Evolutionary conservation across 2,888 invertebrate genomes (phyloP), one percentile per base, ranked within the genome.

Genomic region (Polydrusus pterygomalis): DNA sequence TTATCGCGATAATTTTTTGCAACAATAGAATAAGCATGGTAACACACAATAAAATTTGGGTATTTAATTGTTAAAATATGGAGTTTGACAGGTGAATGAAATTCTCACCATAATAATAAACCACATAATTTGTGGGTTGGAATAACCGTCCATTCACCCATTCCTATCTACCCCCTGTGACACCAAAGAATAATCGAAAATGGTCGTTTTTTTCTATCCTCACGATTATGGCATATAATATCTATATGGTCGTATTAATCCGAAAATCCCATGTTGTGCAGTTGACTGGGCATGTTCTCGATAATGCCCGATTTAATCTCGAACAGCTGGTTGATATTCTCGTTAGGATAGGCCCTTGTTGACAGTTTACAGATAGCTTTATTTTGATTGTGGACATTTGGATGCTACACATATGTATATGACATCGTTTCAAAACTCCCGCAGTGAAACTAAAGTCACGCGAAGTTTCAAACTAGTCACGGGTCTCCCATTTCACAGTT

Each of bases 181-280:
- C 34, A 34, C 8, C 34, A 34, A 34, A 7, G 34, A 34, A 56
- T 34, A 38, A 15, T 60, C 30, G 17, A 38, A 38, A 58, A 60
- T 38, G 58, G 58, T 60, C n/a, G 58, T n/a, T 38, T 34, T 11
- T 15, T 5, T n/a, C 30, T 3, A 5, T 17, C 34, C 30, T 49
- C 30, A 64, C 34, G 18, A 49, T 54, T 54, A 34, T 40, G 67
- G 67, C 34, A 34, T 54, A 54, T 67, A 54, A 67, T 67, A 67
- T 70, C 49, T 65, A 74, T 70, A 62, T 20, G 62, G 25, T 20
- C 51, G n/a, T 18, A 65, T 65, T 74, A 74, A 74, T 74, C 74
- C 69, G n/a, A 64, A 69, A 74, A 74, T 74, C 74, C 74, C 74
- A 74, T 74, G 74, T 74, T 74, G 70, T 54, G 69, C 74, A 74